Percentiles rank a stretch among this genome's conserved stretches.
These are phyloP conservation scores for Drosophila algonquin DNA, from an alignment of 2,888 invertebrate genomes.

Conservation along the genomic window DNA sequence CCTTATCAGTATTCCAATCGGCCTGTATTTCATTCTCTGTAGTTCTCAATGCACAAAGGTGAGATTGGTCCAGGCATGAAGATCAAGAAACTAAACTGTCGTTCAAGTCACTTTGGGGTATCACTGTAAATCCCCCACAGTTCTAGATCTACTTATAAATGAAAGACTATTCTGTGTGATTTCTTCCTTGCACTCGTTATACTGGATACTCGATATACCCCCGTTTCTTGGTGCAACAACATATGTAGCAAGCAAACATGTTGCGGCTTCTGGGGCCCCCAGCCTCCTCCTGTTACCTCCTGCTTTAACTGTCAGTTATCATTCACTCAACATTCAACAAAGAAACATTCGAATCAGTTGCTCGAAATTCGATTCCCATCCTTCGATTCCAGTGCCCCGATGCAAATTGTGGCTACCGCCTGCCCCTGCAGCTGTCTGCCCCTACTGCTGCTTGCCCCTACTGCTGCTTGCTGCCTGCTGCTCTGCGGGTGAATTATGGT, in stretches of 20 bases:
- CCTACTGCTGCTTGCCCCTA: slow-evolving; percentile 5
- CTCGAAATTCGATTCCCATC: slow-evolving; percentile 42
- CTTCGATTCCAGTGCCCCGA: slow-evolving; percentile 27
- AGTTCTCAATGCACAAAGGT: no score
- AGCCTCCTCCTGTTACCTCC: slow-evolving; percentile 40
- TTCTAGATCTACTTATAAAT: no score
- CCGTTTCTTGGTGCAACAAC: neutral
- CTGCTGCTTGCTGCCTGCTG: slow-evolving; percentile 2
- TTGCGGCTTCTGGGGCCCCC: slow-evolving; percentile 21
- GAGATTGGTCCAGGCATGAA: no score
- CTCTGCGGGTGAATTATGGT: slow-evolving; percentile 24
- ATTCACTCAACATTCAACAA: slow-evolving; percentile 76
- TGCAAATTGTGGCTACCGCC: slow-evolving; percentile 4
- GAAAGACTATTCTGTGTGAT: neutral
- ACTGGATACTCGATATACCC: neutral
- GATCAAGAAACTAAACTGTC: no score
- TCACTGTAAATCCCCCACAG: no score
- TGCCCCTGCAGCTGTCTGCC: slow-evolving; percentile 11
- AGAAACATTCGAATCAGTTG: slow-evolving; percentile 25
- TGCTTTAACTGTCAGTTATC: slow-evolving; percentile 79
- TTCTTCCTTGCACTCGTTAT: neutral
- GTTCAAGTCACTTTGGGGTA: no score
- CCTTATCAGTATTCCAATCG: no score
- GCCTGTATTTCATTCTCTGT: no score
- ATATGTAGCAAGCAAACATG: slow-evolving; percentile 34